Percentiles rank a stretch among this genome's conserved stretches.
These are phyloP conservation scores for Sepiola atlantica DNA, from an alignment of 2,888 invertebrate species.

Conservation along the genomic window DNA sequence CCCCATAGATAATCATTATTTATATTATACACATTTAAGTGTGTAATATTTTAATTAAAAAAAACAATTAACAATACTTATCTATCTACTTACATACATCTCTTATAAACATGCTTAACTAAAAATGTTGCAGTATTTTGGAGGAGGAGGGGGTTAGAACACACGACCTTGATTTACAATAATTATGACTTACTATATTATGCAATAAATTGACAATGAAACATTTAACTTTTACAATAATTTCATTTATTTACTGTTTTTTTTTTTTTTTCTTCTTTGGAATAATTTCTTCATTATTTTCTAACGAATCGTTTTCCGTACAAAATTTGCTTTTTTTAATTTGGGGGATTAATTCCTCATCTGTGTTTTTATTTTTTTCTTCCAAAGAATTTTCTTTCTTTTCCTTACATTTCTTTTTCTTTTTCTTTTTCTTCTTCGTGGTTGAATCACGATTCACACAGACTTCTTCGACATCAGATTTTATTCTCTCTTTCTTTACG, in stretches of 20 bases:
- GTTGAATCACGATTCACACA: constrained; percentile 33
- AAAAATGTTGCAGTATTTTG: no score
- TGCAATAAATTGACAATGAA: no score
- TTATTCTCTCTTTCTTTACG: background rate
- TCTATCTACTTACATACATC: no score
- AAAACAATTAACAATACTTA: no score
- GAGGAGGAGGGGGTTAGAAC: no score
- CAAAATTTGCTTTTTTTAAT: background rate
- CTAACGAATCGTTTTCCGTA: background rate
- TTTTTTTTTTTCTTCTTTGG: background rate
- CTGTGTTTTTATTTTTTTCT: background rate
- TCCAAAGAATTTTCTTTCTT: background rate
- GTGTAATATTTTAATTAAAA: no score
- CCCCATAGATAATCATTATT: no score
- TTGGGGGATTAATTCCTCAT: background rate
- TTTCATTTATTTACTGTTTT: background rate
- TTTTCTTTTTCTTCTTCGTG: constrained; percentile 51
- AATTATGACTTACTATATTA: no score
- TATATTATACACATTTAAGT: no score
- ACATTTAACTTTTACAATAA: no score
- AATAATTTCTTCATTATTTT: background rate
- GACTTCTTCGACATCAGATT: background rate
- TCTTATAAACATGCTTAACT: no score
- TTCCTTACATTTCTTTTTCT: background rate
- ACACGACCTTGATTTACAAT: no score